These are phyloP conservation scores for Paracyclopina nana DNA, from an alignment of 1,140 invertebrate genomes.

Conservation along the genomic window DNA sequence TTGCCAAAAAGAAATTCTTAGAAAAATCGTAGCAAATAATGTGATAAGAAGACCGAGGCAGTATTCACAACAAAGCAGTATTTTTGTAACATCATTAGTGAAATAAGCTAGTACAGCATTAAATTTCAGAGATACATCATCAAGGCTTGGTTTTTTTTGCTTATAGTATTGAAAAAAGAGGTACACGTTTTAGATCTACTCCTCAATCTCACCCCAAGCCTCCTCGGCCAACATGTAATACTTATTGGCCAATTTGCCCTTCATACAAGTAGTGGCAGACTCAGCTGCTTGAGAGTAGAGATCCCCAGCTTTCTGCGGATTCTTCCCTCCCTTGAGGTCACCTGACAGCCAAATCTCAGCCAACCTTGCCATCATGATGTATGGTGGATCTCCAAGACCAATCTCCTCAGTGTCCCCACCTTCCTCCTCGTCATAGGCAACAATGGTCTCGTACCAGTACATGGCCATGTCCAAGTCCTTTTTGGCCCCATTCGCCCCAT, in stretches of 20 bases:
- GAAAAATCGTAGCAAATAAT: no score
- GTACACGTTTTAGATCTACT: no score
- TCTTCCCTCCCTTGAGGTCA: slow-evolving; percentile 28
- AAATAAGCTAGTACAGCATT: no score
- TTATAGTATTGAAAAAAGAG: no score
- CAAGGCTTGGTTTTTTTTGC: no score
- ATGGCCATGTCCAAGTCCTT: slow-evolving; percentile 29
- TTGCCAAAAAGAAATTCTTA: no score
- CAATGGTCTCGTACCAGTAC: slow-evolving; percentile 29
- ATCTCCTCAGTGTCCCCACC: slow-evolving; percentile 29
- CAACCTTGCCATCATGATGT: slow-evolving; percentile 30
- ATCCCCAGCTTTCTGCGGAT: slow-evolving; percentile 32
- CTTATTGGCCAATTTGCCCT: slow-evolving; percentile 35
- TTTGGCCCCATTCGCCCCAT: slow-evolving; percentile 28
- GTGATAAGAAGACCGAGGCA: no score
- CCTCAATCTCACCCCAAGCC: slow-evolving; percentile 22
- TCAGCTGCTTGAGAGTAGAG: slow-evolving; percentile 35
- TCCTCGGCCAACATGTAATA: slow-evolving; percentile 35
- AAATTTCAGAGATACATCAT: no score
- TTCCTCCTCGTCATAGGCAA: slow-evolving; percentile 28
- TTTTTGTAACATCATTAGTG: no score
- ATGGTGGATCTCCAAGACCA: slow-evolving; percentile 26
- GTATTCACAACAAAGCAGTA: no score
- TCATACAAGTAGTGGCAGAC: slow-evolving; percentile 33
- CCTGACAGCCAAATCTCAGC: slow-evolving; percentile 32